These are phyloP conservation scores for Puma concolor DNA, from an alignment of 2,113 vertebrate genomes.

Conservation along the genomic window DNA sequence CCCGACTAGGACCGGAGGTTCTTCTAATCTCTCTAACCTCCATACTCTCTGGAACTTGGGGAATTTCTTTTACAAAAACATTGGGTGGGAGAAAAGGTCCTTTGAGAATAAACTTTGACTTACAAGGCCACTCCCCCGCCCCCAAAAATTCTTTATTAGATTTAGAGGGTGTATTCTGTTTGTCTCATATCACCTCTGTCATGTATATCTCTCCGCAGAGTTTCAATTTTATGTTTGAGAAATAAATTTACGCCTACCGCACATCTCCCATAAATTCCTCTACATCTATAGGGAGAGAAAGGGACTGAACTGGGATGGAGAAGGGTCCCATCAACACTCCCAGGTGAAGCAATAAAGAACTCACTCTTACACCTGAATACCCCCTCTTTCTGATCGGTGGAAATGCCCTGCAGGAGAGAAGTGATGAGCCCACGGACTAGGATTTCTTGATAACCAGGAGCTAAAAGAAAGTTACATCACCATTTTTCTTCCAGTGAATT, in stretches of 20 bases:
- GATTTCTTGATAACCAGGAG: conserved; percentile 23
- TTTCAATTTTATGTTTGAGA: neutral
- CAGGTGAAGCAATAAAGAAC: neutral
- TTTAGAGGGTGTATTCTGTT: neutral
- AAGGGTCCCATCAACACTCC: neutral
- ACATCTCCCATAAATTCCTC: neutral
- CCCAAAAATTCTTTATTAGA: neutral
- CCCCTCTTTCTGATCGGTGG: neutral
- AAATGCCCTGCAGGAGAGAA: neutral
- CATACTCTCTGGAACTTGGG: neutral
- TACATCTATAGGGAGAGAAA: neutral
- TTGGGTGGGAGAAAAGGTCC: neutral
- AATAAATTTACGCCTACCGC: neutral
- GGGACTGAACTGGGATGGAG: neutral
- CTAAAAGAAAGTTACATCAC: neutral
- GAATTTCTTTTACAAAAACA: neutral
- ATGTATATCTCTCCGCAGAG: neutral
- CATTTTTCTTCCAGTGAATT: conserved; percentile 41
- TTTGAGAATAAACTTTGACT: neutral
- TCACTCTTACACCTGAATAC: neutral
- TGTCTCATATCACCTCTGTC: neutral
- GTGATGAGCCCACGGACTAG: neutral
- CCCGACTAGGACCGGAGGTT: neutral
- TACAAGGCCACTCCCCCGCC: neutral
- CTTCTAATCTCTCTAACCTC: neutral